Conservation (phyloP, 2,797 vertebrate genomes). For the Hephaestus fuliginosus region DNA sequence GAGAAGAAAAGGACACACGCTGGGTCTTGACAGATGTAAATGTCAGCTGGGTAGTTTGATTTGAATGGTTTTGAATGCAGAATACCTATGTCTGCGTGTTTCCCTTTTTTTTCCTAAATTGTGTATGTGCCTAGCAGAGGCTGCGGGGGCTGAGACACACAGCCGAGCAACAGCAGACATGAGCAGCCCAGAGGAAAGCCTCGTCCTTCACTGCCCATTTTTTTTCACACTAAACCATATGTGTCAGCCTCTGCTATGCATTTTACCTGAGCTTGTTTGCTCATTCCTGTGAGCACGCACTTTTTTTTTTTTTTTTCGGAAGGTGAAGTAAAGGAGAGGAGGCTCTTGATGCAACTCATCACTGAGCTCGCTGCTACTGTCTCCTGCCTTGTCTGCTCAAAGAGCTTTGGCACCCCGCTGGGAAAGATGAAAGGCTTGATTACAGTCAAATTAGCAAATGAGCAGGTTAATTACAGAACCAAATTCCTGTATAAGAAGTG, state of each 20-base stretch:
- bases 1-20: slow-evolving; percentile 60
- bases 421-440: slow-evolving; percentile 85
- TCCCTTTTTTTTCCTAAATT: slow-evolving; percentile 33
- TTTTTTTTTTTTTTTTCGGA: slow-evolving; percentile 10
- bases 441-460: slow-evolving; percentile 86
- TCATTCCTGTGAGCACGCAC: slow-evolving; percentile 43
- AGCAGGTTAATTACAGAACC: slow-evolving; percentile 84
- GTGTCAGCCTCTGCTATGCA: slow-evolving; percentile 52
- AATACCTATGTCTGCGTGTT: slow-evolving; percentile 54
- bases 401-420: slow-evolving; percentile 75
- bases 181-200: slow-evolving; percentile 65
- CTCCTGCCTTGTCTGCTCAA: slow-evolving; percentile 73
- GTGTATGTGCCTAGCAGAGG: slow-evolving; percentile 34
- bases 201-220: slow-evolving; percentile 48
- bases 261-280: slow-evolving; percentile 53
- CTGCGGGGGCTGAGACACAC: slow-evolving; percentile 57
- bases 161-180: slow-evolving; percentile 56
- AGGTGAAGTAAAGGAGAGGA: slow-evolving; percentile 76
- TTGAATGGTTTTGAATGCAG: slow-evolving; percentile 55
- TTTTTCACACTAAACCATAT: slow-evolving; percentile 47
- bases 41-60: slow-evolving; percentile 68
- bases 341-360: slow-evolving; percentile 73
- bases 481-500: slow-evolving; percentile 79
- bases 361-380: slow-evolving; percentile 68
- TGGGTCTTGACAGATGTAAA: slow-evolving; percentile 67